A percentile compares a stretch with the other conserved stretches of the same genome.
These are phyloP conservation scores for Escarpia spicata DNA, from an alignment of 2,888 invertebrate species.

Conservation along the genomic window DNA sequence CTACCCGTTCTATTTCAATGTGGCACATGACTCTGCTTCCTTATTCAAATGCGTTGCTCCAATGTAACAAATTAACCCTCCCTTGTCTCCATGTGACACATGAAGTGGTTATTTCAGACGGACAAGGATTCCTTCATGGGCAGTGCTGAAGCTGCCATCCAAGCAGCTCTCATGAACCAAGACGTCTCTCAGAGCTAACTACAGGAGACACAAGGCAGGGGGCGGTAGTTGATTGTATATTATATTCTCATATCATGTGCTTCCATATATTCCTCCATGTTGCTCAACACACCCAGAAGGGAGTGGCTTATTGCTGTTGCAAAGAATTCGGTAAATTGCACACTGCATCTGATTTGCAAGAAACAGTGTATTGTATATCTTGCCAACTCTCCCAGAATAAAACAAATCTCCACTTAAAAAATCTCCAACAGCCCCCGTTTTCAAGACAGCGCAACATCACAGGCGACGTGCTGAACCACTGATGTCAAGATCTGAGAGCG, in stretches of 20 bases:
- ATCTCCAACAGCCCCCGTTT: no score
- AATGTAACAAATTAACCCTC: neutral
- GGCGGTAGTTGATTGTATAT: neutral
- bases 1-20: neutral
- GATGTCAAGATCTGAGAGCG: no score
- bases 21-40: no score
- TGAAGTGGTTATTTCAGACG: constrained; percentile 46
- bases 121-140: constrained; percentile 55
- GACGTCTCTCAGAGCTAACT: neutral
- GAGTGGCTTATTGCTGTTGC: neutral
- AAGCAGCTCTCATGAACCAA: constrained; percentile 46
- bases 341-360: neutral
- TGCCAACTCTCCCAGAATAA: no score
- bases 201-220: neutral
- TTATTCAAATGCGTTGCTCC: neutral
- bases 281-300: neutral
- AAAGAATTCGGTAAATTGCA: neutral
- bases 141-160: constrained; percentile 55
- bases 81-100: neutral
- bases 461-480: no score
- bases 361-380: no score
- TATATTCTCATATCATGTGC: neutral
- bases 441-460: no score
- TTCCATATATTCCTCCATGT: neutral
- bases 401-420: no score